These are phyloP conservation scores for Melanargia galathea DNA, from an alignment of 2,888 invertebrate species.

Conservation along the genomic window DNA sequence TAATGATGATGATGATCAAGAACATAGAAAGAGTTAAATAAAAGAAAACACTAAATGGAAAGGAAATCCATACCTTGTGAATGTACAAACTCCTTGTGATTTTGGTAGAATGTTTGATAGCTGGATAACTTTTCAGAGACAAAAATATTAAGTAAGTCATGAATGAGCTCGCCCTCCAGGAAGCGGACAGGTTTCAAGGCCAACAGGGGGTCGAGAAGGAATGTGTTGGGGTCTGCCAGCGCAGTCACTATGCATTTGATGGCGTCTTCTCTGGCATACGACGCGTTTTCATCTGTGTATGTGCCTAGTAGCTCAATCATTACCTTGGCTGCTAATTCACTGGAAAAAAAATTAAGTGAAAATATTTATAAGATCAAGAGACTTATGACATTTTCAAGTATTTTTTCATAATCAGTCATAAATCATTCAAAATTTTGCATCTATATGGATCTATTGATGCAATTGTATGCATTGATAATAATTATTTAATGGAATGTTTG, in stretches of 20 bases:
- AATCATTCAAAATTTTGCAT: no score
- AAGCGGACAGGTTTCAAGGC: constrained; percentile 97
- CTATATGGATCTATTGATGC: no score
- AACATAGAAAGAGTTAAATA: no score
- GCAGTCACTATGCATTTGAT: constrained; percentile 97
- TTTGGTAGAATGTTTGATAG: constrained; percentile 95
- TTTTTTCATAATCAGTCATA: no score
- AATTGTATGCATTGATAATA: no score
- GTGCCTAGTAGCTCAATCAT: constrained; percentile 98
- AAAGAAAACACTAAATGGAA: no score
- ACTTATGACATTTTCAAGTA: no score
- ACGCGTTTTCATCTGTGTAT: constrained; percentile 98
- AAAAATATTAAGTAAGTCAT: constrained; percentile 96
- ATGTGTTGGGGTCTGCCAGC: constrained; percentile 96
- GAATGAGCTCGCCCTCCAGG: constrained; percentile 96
- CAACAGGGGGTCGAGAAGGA: constrained; percentile 96
- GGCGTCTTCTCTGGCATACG: constrained; percentile 97
- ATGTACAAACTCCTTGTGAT: constrained; percentile 95
- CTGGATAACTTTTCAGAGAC: constrained; percentile 96
- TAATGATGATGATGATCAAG: no score
- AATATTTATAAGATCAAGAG: background rate
- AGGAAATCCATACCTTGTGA: constrained; percentile 75
- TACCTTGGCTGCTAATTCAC: constrained; percentile 96
- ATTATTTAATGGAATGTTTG: no score
- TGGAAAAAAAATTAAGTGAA: constrained; percentile 62